Evolutionary conservation across 2,888 invertebrate genomes (phyloP), one percentile per base, ranked within the genome.

Genomic region (Notodonta ziczac): DNA sequence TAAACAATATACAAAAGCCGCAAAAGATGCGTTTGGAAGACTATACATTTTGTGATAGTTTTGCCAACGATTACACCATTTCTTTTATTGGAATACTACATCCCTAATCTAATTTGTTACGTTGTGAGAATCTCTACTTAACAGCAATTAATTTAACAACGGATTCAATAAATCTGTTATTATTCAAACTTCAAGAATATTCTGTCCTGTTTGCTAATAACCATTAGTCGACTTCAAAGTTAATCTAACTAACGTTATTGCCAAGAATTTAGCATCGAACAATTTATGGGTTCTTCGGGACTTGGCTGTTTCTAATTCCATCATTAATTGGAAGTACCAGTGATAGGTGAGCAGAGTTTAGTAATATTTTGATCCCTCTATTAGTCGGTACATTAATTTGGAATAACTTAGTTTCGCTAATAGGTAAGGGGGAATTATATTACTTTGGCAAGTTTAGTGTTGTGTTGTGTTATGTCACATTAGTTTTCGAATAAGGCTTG

Each of bases 241-340:
- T 77, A 79, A 82, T 81, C 78, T 72, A 65, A 61, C 59, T 59
- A 66, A 35, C 65, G 57, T 63, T 67, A 70, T 62, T 69, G 63
- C 64, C 69, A 73, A 73, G 72, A 78, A 77, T 76, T 81, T 73
- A 60, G 69, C 62, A 50, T 69, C 70, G 69, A 75, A 80, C 77
- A 87, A 86, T 84, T 88, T 87, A 87, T 85, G 80, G 84, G 80
- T 82, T 84, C 80, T 73, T 74, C 76, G 75, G 71, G 85, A 88
- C 80, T 87, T 85, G 62, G 77, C 71, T 85, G 84, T 83, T 87
- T 82, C 81, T 82, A 83, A 89, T 87, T 85, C 82, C 75, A 70
- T 84, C 83, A 86, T 88, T 87, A 89, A 87, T 89, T 86, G 80
- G 82, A 83, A 82, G 78, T 80, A 82, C 81, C 81, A 82, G 79